A percentile compares a stretch with the other conserved stretches of the same genome.
Conservation (phyloP, 2,113 vertebrate species). For the Glaucidium brasilianum region DNA sequence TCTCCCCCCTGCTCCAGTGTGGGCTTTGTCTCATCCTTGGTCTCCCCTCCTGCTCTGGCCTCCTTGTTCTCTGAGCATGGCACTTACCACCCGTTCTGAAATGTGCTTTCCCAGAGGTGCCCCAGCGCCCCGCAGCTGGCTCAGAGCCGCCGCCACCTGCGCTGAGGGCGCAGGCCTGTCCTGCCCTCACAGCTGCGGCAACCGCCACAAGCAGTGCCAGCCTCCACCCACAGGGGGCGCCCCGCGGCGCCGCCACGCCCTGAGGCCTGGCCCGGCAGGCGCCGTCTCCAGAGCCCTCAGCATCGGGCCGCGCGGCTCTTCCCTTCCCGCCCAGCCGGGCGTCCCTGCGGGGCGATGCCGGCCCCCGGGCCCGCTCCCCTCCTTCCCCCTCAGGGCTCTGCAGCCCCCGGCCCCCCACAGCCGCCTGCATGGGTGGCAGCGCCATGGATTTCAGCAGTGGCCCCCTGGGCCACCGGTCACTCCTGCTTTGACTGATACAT, state of each 20-base stretch:
- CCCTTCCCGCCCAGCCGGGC: rapidly evolving
- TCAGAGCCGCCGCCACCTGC: rapidly evolving
- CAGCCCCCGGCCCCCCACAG: neutral
- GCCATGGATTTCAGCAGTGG: neutral
- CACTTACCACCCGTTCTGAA: neutral
- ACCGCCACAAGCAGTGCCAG: rapidly evolving
- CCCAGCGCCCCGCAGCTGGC: rapidly evolving
- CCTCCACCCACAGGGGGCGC: neutral
- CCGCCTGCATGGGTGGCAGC: neutral
- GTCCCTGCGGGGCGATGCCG: neutral
- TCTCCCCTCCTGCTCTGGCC: neutral
- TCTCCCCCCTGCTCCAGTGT: rapidly evolving
- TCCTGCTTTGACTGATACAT: conserved; percentile 16
- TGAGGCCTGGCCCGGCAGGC: rapidly evolving
- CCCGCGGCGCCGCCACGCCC: neutral
- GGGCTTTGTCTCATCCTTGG: rapidly evolving
- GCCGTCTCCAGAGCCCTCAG: rapidly evolving
- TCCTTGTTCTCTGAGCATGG: rapidly evolving
- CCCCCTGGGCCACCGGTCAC: neutral
- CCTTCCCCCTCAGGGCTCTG: neutral
- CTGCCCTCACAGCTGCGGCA: no score
- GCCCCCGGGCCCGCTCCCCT: rapidly evolving
- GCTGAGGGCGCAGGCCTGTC: rapidly evolving
- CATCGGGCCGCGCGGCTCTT: rapidly evolving
- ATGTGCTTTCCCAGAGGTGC: rapidly evolving